Evolutionary conservation across 2,797 vertebrate genomes (phyloP).

Genomic region (Tenualosa thibaudeaui): DNA sequence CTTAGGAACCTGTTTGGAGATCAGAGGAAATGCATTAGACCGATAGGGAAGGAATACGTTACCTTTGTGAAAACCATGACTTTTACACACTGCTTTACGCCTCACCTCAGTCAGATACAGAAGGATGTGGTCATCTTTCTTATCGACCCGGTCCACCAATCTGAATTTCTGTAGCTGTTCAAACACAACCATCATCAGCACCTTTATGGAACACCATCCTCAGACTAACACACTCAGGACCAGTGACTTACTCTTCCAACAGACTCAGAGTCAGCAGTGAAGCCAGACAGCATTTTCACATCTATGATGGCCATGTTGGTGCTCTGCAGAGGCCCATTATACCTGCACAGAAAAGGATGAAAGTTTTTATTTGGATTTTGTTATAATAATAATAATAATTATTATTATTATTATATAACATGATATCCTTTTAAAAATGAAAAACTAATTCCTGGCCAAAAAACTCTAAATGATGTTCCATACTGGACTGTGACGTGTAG

Average conservation of each 20-base stretch:
- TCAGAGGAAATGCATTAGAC: background rate
- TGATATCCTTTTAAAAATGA: no score
- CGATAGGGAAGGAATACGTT: background rate
- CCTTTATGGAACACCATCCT: background rate
- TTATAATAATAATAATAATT: no score
- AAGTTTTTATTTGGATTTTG: no score
- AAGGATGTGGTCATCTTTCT: constrained; percentile 44
- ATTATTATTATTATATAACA: no score
- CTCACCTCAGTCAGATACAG: constrained; percentile 44
- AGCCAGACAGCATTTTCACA: constrained; percentile 50
- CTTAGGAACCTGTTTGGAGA: constrained; percentile 55
- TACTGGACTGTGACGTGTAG: constrained; percentile 33
- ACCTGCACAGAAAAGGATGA: constrained; percentile 30
- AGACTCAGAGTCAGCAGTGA: constrained; percentile 40
- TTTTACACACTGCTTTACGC: background rate
- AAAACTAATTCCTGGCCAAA: background rate
- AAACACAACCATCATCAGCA: background rate
- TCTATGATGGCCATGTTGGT: constrained; percentile 53
- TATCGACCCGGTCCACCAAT: constrained; percentile 38
- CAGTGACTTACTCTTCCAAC: background rate
- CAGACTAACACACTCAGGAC: background rate
- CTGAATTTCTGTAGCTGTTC: constrained; percentile 27
- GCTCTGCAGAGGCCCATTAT: constrained; percentile 27
- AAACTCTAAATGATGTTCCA: background rate
- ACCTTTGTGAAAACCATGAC: background rate